These are phyloP conservation scores for Anisognathus igniventris DNA, from an alignment of 2,797 vertebrate genomes.

Conservation along the genomic window DNA sequence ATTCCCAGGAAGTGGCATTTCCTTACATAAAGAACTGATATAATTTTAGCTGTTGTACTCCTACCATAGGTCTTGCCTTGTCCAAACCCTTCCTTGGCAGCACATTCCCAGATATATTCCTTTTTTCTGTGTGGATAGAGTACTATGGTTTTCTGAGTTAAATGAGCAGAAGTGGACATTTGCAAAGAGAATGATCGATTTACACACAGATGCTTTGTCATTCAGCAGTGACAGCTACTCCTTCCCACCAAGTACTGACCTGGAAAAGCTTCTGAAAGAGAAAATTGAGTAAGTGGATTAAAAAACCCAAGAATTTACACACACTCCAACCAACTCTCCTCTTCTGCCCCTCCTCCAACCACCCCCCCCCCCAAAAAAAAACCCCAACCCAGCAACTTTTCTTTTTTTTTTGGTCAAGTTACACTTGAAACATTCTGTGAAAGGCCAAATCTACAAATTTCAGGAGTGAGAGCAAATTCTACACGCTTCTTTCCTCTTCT, in stretches of 20 bases:
- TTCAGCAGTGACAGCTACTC: neutral
- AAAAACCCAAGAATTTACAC: rapidly evolving
- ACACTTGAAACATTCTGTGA: neutral
- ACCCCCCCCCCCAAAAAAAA: neutral
- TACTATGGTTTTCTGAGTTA: neutral
- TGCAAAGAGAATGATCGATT: neutral
- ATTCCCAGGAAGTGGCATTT: neutral
- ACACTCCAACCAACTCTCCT: rapidly evolving
- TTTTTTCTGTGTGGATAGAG: neutral
- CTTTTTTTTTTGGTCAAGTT: neutral
- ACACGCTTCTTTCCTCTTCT: rapidly evolving
- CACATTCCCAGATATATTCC: neutral
- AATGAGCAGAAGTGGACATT: neutral
- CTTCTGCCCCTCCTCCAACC: rapidly evolving
- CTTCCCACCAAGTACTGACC: neutral
- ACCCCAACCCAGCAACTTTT: neutral
- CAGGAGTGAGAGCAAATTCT: neutral
- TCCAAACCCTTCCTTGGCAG: neutral
- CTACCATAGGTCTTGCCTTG: neutral
- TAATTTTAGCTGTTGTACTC: neutral
- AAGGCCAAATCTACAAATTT: neutral
- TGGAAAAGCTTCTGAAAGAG: neutral
- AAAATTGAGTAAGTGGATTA: neutral
- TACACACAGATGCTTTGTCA: neutral
- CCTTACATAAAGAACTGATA: neutral